phyloP scores from a whole-genome alignment of 2,888 invertebrate species.

The Acanthopleura granulata region DNA sequence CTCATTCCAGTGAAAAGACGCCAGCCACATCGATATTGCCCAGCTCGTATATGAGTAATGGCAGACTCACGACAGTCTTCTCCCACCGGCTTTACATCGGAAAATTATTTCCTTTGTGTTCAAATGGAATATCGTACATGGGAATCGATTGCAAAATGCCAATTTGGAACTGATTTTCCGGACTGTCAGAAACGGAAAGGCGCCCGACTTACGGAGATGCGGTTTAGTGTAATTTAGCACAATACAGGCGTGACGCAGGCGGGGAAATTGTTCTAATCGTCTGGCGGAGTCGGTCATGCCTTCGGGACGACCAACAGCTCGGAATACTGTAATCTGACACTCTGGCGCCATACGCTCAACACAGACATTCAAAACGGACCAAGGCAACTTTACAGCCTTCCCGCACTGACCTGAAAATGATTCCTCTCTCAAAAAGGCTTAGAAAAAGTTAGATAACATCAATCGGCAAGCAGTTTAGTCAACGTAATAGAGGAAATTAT shows the following conservation, averaged over 20 bases:
- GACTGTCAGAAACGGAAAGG: background rate
- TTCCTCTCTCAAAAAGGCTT: no score
- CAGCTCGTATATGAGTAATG: background rate
- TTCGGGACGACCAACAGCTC: no score
- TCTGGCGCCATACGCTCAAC: no score
- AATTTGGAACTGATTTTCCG: conserved; percentile 14
- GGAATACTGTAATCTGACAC: no score
- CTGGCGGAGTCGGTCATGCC: background rate
- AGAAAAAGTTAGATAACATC: no score
- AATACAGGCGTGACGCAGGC: conserved; percentile 12
- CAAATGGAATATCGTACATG: conserved; percentile 10
- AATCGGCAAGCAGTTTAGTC: no score
- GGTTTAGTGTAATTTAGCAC: conserved; percentile 3
- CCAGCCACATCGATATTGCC: background rate
- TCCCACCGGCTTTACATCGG: background rate
- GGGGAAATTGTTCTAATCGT: conserved; percentile 5
- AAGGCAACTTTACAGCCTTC: no score
- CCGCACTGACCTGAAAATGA: no score
- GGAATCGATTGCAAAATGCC: conserved; percentile 11
- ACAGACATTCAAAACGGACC: no score
- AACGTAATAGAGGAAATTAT: no score
- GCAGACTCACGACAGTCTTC: background rate
- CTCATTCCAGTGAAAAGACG: background rate
- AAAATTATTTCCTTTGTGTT: conserved; percentile 8
- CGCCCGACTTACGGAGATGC: conserved; percentile 8